phyloP scores from a whole-genome alignment of 2,113 vertebrate species.

The Fulmarus glacialis region DNA sequence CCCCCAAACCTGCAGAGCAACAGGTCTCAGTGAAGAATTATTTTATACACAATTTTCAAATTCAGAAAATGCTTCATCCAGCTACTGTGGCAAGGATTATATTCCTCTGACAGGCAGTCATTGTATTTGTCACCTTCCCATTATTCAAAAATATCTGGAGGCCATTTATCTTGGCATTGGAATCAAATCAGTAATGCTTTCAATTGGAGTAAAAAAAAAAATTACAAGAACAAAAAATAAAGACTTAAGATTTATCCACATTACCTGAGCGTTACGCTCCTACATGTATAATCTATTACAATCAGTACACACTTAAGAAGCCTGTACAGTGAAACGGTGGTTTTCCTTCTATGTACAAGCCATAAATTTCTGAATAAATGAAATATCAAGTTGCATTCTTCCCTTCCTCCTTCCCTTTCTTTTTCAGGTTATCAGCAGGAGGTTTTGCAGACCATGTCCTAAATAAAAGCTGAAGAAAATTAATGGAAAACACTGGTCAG shows the following conservation, averaged over 20 bases:
- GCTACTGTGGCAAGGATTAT: background rate
- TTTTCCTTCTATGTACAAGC: background rate
- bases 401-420: background rate
- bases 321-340: background rate
- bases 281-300: background rate
- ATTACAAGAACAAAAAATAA: background rate
- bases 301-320: background rate
- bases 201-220: background rate
- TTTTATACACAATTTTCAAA: background rate
- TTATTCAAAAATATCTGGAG: background rate
- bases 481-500: background rate
- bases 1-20: background rate
- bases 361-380: background rate
- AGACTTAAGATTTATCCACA: background rate
- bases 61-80: background rate
- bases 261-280: background rate
- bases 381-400: background rate
- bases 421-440: background rate
- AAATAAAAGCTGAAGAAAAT: background rate
- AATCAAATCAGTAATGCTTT: background rate
- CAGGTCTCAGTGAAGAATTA: background rate
- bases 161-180: background rate
- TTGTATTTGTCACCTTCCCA: background rate
- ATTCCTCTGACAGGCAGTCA: background rate
- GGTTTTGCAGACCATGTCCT: background rate